Evolutionary conservation across 2,113 vertebrate species (phyloP).

Genomic region (Vulpes vulpes): DNA sequence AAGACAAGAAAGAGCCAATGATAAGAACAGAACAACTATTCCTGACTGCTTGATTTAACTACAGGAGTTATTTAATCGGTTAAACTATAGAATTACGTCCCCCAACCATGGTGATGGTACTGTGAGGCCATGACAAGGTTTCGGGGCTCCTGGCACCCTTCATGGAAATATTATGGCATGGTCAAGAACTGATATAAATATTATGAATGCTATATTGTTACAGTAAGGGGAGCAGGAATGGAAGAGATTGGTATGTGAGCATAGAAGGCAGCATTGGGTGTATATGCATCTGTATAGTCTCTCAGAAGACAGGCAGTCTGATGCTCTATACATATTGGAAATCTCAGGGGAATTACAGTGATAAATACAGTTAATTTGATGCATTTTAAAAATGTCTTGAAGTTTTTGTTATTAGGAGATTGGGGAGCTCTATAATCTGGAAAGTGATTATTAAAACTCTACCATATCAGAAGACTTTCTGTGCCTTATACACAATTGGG

Average conservation of each 20-base stretch:
- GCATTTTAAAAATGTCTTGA: neutral
- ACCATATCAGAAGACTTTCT: neutral
- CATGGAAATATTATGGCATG: neutral
- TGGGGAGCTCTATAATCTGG: neutral
- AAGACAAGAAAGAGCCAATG: neutral
- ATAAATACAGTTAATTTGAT: neutral
- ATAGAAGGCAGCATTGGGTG: neutral
- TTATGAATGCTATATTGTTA: neutral
- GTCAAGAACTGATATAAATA: neutral
- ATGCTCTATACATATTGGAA: neutral
- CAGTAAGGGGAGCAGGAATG: neutral
- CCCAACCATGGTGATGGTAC: neutral
- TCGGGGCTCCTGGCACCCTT: neutral
- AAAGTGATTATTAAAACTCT: neutral
- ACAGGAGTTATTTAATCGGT: neutral
- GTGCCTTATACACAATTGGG: neutral
- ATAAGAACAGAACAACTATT: neutral
- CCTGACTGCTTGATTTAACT: neutral
- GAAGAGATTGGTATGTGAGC: neutral
- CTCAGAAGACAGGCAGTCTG: neutral
- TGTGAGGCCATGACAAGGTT: neutral
- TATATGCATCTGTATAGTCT: neutral
- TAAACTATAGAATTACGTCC: neutral
- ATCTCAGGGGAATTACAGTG: neutral
- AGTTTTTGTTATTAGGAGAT: neutral